phyloP scores from a whole-genome alignment of 2,797 vertebrate species.

The Pseudotriccus pelzelni region DNA sequence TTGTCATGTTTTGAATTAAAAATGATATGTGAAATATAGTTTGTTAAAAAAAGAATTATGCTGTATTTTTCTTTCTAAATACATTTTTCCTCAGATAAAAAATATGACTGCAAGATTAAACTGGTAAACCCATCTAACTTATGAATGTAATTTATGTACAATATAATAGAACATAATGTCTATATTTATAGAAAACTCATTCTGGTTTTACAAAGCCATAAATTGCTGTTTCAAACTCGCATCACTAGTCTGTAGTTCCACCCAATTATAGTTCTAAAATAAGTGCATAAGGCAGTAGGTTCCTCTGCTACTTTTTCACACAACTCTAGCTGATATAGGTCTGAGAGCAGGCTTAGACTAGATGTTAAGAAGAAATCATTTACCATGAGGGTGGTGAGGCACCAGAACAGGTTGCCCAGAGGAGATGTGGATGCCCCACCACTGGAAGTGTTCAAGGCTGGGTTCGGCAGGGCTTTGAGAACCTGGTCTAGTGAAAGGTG shows the following conservation, averaged over 20 bases:
- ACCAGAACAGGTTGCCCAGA: neutral
- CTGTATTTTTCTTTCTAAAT: neutral
- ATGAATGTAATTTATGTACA: neutral
- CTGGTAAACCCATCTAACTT: neutral
- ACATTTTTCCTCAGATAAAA: slow-evolving; percentile 25
- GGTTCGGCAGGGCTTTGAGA: neutral
- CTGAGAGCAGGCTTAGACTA: neutral
- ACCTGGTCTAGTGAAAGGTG: too few species aligned
- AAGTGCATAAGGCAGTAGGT: neutral
- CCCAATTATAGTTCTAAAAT: neutral
- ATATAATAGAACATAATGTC: neutral
- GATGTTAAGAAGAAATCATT: neutral
- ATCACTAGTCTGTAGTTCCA: neutral
- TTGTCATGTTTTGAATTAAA: neutral
- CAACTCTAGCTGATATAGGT: neutral
- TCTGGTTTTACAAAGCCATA: neutral
- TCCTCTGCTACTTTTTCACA: neutral
- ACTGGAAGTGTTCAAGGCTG: neutral
- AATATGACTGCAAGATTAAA: neutral
- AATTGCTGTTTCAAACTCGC: neutral
- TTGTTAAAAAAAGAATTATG: neutral
- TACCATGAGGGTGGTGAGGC: neutral
- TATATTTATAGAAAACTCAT: neutral
- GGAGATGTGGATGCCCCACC: rapidly evolving
- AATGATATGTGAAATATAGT: neutral